These are phyloP conservation scores for Lithophane socia DNA, from an alignment of 2,888 invertebrate species.

Conservation along the genomic window DNA sequence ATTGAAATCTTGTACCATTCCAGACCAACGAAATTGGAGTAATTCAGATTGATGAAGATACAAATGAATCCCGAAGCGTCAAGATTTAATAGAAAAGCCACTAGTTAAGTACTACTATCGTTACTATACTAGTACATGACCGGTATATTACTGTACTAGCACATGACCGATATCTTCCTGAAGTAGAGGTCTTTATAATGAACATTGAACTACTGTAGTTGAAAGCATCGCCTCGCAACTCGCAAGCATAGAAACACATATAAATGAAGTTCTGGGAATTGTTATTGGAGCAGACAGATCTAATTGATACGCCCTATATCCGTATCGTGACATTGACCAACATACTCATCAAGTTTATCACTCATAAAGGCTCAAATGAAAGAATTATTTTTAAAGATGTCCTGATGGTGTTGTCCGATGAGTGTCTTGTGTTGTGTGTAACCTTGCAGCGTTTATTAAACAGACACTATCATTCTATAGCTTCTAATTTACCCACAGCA, in stretches of 20 bases:
- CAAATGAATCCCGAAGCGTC: not conserved
- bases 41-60: not conserved
- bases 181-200: not conserved
- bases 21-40: not conserved
- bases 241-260: not conserved
- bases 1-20: not conserved
- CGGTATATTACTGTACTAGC: not conserved
- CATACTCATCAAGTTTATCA: constrained; percentile 10
- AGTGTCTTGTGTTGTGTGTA: not conserved
- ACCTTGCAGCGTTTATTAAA: constrained; percentile 6
- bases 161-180: not conserved
- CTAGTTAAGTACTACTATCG: no score
- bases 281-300: constrained; percentile 2
- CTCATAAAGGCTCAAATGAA: not conserved
- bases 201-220: not conserved
- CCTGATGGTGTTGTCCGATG: no score
- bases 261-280: constrained; percentile 9
- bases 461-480: not conserved
- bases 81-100: not conserved
- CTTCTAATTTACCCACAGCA: constrained; percentile 36
- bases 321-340: constrained; percentile 32
- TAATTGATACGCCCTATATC: constrained; percentile 32
- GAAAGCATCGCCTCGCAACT: not conserved
- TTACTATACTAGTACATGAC: not conserved
- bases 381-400: not conserved